These are phyloP conservation scores for Drosophila austrosaltans DNA, from an alignment of 2,888 invertebrate species.

Conservation along the genomic window DNA sequence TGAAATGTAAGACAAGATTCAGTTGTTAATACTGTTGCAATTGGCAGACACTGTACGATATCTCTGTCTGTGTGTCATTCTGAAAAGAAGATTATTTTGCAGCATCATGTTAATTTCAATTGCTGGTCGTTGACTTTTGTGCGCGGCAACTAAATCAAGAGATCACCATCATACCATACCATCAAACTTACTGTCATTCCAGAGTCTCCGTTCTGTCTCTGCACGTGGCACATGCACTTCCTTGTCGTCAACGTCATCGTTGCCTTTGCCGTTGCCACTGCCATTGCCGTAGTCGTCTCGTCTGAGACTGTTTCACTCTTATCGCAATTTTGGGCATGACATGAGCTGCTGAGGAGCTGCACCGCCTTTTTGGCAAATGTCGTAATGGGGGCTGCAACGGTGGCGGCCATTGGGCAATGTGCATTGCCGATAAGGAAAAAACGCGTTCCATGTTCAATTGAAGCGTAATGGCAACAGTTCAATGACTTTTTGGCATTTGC, in stretches of 20 bases:
- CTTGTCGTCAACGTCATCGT: neutral
- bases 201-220: slow-evolving; percentile 30
- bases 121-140: slow-evolving; percentile 65
- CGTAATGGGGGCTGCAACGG: slow-evolving; percentile 33
- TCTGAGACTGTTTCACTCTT: slow-evolving; percentile 14
- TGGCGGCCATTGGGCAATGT: slow-evolving; percentile 68
- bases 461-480: slow-evolving; percentile 81
- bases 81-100: neutral
- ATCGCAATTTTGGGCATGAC: slow-evolving; percentile 47
- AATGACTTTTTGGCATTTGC: slow-evolving; percentile 74
- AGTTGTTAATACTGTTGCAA: neutral
- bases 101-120: slow-evolving; percentile 14
- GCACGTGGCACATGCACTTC: slow-evolving; percentile 71
- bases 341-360: slow-evolving; percentile 12
- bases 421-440: slow-evolving; percentile 68
- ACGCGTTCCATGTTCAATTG: slow-evolving; percentile 59
- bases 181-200: too few relatives aligned
- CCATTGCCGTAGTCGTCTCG: slow-evolving; percentile 33
- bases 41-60: neutral
- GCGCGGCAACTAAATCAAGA: slow-evolving; percentile 65
- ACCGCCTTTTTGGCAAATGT: slow-evolving; percentile 51
- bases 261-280: neutral
- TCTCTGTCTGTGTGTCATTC: neutral
- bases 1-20: slow-evolving; percentile 8
- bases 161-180: neutral